phyloP scores from a whole-genome alignment of 2,113 vertebrate genomes.

The Crocuta crocuta region DNA sequence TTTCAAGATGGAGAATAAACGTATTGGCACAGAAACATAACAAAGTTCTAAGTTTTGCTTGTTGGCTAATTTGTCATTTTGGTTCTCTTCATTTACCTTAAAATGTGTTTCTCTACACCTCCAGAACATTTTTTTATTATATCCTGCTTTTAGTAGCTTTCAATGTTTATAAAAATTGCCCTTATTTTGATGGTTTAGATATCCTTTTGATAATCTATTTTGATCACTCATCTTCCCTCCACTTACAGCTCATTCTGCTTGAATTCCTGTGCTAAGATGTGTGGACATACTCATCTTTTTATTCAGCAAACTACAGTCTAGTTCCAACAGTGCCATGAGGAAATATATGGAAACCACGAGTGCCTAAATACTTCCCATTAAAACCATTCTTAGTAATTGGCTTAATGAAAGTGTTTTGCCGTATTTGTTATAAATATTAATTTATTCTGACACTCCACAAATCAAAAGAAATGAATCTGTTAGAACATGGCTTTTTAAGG shows the following conservation, averaged over 20 bases:
- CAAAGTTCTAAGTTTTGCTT: neutral
- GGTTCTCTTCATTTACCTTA: conserved; percentile 17
- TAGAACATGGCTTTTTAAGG: conserved; percentile 71
- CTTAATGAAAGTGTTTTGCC: conserved; percentile 11
- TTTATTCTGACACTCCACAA: conserved; percentile 83
- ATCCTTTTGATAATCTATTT: neutral
- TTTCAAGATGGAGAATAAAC: conserved; percentile 22
- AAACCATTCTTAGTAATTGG: conserved; percentile 77
- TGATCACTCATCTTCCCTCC: neutral
- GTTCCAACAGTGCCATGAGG: conserved; percentile 56
- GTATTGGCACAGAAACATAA: neutral
- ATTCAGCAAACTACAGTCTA: neutral
- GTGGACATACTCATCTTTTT: neutral
- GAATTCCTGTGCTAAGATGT: neutral
- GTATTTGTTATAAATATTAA: conserved; percentile 77
- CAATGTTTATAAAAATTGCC: neutral
- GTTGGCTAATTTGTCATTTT: conserved; percentile 9
- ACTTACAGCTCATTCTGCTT: neutral
- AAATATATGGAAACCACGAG: conserved; percentile 36
- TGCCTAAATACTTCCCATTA: conserved; percentile 59
- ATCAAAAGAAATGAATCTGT: conserved; percentile 85
- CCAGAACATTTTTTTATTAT: neutral
- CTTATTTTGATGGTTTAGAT: neutral
- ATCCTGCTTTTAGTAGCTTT: neutral
- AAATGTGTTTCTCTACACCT: neutral